phyloP scores from a whole-genome alignment of 2,113 vertebrate species.

The Heliornis fulica region DNA sequence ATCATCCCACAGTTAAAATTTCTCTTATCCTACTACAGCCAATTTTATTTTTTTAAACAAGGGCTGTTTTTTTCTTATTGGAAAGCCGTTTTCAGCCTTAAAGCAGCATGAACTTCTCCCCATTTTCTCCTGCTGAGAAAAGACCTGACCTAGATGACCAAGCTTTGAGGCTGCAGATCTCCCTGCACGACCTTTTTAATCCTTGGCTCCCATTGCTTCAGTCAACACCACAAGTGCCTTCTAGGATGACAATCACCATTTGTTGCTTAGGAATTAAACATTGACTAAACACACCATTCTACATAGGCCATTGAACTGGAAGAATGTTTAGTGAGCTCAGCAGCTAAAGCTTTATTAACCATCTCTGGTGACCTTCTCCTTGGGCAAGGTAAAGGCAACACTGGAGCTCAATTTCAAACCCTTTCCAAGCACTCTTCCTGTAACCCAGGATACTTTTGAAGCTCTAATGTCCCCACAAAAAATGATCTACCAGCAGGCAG shows the following conservation, averaged over 20 bases:
- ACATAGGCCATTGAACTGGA: constrained; percentile 55
- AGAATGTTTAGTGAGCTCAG: constrained; percentile 44
- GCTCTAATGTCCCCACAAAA: neutral
- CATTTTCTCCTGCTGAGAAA: neutral
- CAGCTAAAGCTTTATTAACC: constrained; percentile 48
- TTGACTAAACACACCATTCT: constrained; percentile 58
- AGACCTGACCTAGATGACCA: neutral
- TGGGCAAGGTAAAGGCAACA: neutral
- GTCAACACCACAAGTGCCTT: constrained; percentile 23
- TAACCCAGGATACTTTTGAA: neutral
- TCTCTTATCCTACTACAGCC: neutral
- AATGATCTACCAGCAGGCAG: neutral
- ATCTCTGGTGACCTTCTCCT: constrained; percentile 29
- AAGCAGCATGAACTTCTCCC: neutral
- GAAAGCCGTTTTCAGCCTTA: neutral
- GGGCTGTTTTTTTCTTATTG: neutral
- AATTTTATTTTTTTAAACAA: neutral
- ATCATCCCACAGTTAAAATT: neutral
- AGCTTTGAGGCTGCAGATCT: neutral
- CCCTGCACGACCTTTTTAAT: neutral
- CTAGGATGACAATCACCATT: constrained; percentile 13
- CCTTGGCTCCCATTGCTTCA: constrained; percentile 29
- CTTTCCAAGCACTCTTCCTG: neutral
- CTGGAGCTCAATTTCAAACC: neutral
- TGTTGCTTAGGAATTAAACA: constrained; percentile 66